phyloP scores from a whole-genome alignment of 2,888 invertebrate genomes.

The Diarsia mendica region DNA sequence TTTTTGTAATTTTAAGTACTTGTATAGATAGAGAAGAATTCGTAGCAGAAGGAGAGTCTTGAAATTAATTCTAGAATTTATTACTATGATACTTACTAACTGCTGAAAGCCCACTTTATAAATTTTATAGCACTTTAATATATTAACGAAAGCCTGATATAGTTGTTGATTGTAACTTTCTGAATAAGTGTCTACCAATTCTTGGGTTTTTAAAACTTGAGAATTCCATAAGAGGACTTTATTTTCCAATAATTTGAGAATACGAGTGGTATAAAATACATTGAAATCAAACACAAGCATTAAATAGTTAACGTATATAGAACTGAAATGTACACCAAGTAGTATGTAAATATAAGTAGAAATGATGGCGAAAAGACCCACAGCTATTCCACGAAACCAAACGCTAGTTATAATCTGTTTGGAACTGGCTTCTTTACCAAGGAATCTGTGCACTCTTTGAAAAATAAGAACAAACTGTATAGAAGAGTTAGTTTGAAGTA shows the following conservation, averaged over 20 bases:
- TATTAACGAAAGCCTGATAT: constrained; percentile 18
- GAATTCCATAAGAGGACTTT: constrained; percentile 33
- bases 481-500: constrained; percentile 2
- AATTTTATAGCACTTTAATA: constrained; percentile 28
- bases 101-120: constrained; percentile 15
- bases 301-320: background rate
- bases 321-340: background rate
- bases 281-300: constrained; percentile 38
- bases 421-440: background rate
- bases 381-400: background rate
- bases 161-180: constrained; percentile 11
- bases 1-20: background rate
- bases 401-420: background rate
- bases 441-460: constrained; percentile 27
- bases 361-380: background rate
- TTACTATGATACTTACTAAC: constrained; percentile 11
- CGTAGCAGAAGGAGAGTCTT: background rate
- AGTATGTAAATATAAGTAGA: background rate
- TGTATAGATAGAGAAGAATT: background rate
- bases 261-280: constrained; percentile 25
- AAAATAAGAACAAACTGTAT: constrained; percentile 18
- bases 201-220: constrained; percentile 3
- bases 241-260: constrained; percentile 29
- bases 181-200: background rate
- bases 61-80: too few species aligned